Base-by-base conservation (phyloP, 1,140 invertebrate species). In the Pseudomyrmex pallidus region DNA sequence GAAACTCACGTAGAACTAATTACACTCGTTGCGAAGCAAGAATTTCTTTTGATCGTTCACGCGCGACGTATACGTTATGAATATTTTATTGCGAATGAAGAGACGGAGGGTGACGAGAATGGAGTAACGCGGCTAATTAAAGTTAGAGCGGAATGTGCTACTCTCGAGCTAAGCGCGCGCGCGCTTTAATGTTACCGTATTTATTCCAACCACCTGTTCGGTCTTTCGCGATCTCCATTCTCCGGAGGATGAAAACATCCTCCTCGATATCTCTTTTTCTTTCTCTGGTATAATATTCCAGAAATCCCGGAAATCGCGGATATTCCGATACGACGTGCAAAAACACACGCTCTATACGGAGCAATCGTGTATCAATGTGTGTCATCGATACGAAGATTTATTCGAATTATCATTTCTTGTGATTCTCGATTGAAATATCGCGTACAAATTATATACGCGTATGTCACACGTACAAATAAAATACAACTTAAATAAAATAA, bases 151-250 rank as follows among this genome's bases (percentile, higher is more conserved):
- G 56, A 54, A 82, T 63, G 20, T 35, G 35, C 35, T 35, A 35
- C 35, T 35, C 35, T 35, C 35, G 35, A 5, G 4, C 35, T 35
- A 35, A 35, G 35, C 5, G 22, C 61, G 57, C 64, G n/a, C 25
- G 20, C 13, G 48, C 10, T 83, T 9, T 25, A 67, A 84, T 22
- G 57, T 73, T 70, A 67, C 35, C 52, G 54, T 67, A 61, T 88
- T 88, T 87, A 62, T 88, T 87, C 54, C 72, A 62, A 85, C 87
- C 87, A 88, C 82, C 85, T 85, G 87, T 87, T 87, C 73, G 56
- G 50, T 77, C 64, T 64, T 59, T 82, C 56, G 74, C 62, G 35
- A 63, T 78, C 63, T 44, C 63, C 35, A 72, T 59, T 83, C 70
- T 54, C 56, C 22, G 15, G 10, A 74, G 66, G 72, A 80, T 70